Base-by-base conservation (phyloP, 2,113 vertebrate species). In the Peromyscus polionotus region DNA sequence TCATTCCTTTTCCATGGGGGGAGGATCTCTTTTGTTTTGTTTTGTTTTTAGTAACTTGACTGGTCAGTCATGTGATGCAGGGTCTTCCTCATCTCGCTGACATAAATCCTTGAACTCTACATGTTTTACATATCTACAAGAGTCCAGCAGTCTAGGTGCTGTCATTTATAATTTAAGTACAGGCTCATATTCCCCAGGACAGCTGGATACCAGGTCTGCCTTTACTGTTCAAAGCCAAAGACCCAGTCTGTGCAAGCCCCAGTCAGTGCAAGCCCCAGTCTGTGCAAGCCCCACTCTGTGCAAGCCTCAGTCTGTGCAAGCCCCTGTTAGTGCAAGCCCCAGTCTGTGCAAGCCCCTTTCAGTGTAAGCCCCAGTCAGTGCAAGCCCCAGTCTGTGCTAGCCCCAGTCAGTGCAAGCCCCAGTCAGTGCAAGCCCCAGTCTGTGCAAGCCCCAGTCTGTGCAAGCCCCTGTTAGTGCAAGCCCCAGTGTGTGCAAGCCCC, bases 131-230 rank as follows among this genome's bases (percentile, higher is more conserved):
- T 72, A 70, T 42, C 77, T 61, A 31, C 36, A 89, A 87, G 45
- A 80, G 14, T 48, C 68, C 80, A 80, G n/a, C 39, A 75, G 24
- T 88, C 95, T 90, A 63, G 36, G 88, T 39, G 9, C 31, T 70
- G 73, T 94, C 67, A 76, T 91, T 97, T 89, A 70, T 36, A 72
- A 81, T 70, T 94, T 88, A 95, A 95, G 51, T 86, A 57, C 24
- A 83, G n/a, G 24, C 54, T 88, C 72, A 59, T 13, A 54, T 75
- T 70, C 39, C 88, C 80, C 72, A 88, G 77, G 76, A 96, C 87
- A 93, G 61, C 65, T 17, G 93, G 26, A 75, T 59, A 33, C 54
- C 54, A 91, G 45, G 16, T 79, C 72, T 94, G 81, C 77, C 9
- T 6, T 93, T 75, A 45, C 76, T 63, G 57, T 68, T 96, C 81